Conservation (phyloP, 2,113 vertebrate species). For the Vidua macroura region DNA sequence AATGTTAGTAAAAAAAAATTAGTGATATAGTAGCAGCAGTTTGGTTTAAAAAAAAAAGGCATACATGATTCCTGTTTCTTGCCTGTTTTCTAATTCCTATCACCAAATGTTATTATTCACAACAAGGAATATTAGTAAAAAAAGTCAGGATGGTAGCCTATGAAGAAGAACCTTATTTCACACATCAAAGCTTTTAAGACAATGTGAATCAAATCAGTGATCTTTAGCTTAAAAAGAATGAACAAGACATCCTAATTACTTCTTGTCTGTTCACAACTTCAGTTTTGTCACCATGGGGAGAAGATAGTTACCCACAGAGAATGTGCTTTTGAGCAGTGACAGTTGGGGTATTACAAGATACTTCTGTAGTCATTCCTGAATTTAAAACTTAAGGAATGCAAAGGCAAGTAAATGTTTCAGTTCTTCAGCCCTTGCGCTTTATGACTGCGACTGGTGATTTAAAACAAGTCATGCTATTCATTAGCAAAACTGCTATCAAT, state of each 20-base stretch:
- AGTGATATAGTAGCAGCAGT: background rate
- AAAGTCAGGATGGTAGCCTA: background rate
- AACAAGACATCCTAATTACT: background rate
- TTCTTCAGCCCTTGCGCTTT: background rate
- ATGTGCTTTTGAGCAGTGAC: background rate
- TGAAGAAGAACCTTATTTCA: constrained; percentile 25
- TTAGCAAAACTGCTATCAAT: background rate
- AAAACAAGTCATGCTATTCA: background rate
- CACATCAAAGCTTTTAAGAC: constrained; percentile 18
- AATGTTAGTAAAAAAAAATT: background rate
- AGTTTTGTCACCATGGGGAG: background rate
- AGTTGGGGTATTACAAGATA: background rate
- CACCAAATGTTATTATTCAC: background rate
- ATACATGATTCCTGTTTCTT: background rate
- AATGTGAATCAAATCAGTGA: background rate
- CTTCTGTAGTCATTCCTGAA: background rate
- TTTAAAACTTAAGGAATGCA: background rate
- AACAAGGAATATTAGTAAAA: background rate
- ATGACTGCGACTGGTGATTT: background rate
- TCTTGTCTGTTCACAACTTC: background rate
- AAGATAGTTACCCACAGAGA: background rate
- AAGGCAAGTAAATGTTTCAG: background rate
- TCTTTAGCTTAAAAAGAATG: constrained; percentile 1
- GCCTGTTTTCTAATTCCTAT: background rate
- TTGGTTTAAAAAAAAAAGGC: background rate